Base-by-base conservation (phyloP, 2,888 invertebrate species). In the Criorhina ranunculi region DNA sequence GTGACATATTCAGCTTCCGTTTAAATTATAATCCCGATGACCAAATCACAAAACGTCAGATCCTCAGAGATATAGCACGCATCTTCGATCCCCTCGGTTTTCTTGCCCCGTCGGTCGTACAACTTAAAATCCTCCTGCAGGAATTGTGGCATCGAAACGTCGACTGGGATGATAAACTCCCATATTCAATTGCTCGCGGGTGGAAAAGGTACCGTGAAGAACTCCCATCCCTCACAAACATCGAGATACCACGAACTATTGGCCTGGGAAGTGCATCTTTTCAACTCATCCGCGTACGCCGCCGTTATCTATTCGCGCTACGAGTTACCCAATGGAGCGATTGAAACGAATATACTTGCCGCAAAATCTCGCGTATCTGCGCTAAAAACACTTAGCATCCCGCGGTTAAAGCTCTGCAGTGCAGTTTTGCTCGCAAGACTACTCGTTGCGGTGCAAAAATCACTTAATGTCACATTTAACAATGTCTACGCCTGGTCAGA, bases 401-500 rank as follows among this genome's bases (percentile, higher is more conserved):
- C 59, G 0, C 31, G 49, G 3, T 17, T 72, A 15, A 40, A 51
- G 29, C 70, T 59, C 0, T 70, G 57, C 15, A 35, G 11, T 1
- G 51, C 35, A 11, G 17, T 17, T 19, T 6, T 70, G 19, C 46
- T 70, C 9, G n/a, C 44, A 9, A 24, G 35, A 17, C 15, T 70
- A 7, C 35, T 70, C 7, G 46, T 70, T 1, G 6, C 59, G 0
- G 49, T 60, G 0, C 67, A 55, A 24, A 15, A 31, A 1, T n/a
- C 67, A 0, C 37, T 57, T 2, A 11, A 11, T 1, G 1, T 57
- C 5, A 35, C 15, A 0, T 35, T 57, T 15, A 2, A 0, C 1
- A 17, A 15, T 5, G 35, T 59, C 4, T 59, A 31, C 9, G 64
- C 64, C 5, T 87, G 86, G 86, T 86, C 88, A 0, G 90, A 90